Evolutionary conservation across 2,888 invertebrate genomes (phyloP), one percentile per base, ranked within the genome.

Genomic region (Cheilosia pagana): DNA sequence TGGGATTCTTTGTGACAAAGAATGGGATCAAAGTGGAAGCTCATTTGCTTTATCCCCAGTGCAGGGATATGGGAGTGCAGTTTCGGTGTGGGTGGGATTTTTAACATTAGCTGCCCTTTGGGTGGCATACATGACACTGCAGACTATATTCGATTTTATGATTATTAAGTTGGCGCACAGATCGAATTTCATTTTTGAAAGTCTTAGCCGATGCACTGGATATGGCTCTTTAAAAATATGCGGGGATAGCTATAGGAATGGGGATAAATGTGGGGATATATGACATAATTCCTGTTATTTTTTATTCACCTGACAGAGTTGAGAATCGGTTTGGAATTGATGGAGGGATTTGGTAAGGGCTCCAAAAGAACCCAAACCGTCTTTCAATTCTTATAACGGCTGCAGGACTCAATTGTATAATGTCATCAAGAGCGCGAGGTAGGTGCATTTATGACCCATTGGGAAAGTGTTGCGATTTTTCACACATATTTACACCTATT

Each of bases 111-210:
- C 60, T 75, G n/a, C 43, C 16, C 52, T 16, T 45, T 21, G 19
- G 16, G 23, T 63, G 39, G 41, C 10, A 28, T 23, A 50, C 43
- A 65, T 53, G 41, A 57, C 23, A 41, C 21, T 53, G 16, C 48
- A 10, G 28, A 45, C 21, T 50, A 12, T 70, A 23, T 57, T 50
- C 52, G 57, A 83, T 62, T 68, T 83, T 79, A 83, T 83, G 82
- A 68, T 83, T 83, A 83, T 83, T 83, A 74, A 83, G 72, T 83
- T 72, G 65, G 21, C 25, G n/a, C 19, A 43, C n/a, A 39, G 52
- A 53, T 55, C 53, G 53, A 39, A 35, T 14, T 43, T 50, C 39
- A 45, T 81, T 68, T 62, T 75, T 57, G 39, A 70, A 63, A 76
- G 59, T 53, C 52, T 53, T 35, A 55, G 41, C 19, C 70, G 3